Base-by-base conservation (phyloP, 2,888 invertebrate genomes). In the Brachyopa scutellaris region DNA sequence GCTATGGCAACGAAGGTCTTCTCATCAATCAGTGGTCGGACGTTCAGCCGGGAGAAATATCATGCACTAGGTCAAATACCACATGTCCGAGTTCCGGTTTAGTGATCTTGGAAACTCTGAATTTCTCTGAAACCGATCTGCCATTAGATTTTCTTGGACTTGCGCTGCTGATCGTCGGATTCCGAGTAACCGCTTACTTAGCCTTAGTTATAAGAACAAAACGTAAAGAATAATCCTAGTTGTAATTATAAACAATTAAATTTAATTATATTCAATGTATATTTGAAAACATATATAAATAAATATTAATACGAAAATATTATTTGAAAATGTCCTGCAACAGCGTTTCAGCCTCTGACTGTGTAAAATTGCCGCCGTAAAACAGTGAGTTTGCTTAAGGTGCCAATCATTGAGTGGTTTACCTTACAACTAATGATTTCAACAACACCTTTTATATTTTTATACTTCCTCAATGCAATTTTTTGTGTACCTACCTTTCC, bases 21-120 rank as follows among this genome's bases (percentile, higher is more conserved):
- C 91, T 96, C 61, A 93, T 97, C 67, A 97, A 97, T 91, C 97
- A 98, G 88, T 97, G 97, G 97, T 89, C 93, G 0, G 94, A 95
- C 45, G 93, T 97, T 8, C 93, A 94, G 33, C 90, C 92, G 57
- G 94, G 94, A 3, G 91, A 92, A 85, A 97, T 97, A 85, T 93
- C 93, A 0, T 97, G 97, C 87, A 94, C 94, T 0, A 91, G 93
- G 23, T 93, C 93, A 84, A 95, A 95, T 90, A 92, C 94, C 57
- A 95, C 95, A 1, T 97, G 97, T 86, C 95, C 95, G 0, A 93
- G 93, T 33, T 94, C 94, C 21, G 97, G 97, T 0, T 93, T 93
- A 76, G 93, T 95, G 51, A 94, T 97, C 59, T 91, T 97, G 70
- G 94, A 95, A 87, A 95, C 94, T 0, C 93, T 95, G 26, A 95